Evolutionary conservation across 2,888 invertebrate species (phyloP).

Genomic region (Acrobasis repandana): DNA sequence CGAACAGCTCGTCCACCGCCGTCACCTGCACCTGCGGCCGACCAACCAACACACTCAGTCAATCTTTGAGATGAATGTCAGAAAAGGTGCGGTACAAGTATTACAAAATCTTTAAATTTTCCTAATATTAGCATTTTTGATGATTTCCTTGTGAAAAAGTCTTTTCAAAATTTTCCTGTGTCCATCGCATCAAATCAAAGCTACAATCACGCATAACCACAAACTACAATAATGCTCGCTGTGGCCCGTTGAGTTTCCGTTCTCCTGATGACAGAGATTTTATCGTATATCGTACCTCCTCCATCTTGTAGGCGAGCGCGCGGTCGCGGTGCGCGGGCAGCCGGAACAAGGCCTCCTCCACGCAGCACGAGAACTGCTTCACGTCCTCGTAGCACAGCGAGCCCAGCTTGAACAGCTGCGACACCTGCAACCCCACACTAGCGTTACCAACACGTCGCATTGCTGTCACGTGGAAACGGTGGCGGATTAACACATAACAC

Average conservation of each 20-base stretch:
- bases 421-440: background rate
- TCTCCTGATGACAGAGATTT: background rate
- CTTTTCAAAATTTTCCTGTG: no score
- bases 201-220: no score
- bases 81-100: no score
- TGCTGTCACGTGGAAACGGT: background rate
- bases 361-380: slow-evolving; percentile 93
- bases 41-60: background rate
- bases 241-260: no score
- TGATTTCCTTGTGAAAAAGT: no score
- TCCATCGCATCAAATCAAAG: no score
- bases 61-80: no score
- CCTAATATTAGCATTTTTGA: no score
- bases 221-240: no score
- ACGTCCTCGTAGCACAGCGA: slow-evolving; percentile 94
- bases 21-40: slow-evolving; percentile 90
- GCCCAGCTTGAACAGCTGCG: slow-evolving; percentile 96
- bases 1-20: slow-evolving; percentile 95
- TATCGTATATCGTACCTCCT: slow-evolving; percentile 82
- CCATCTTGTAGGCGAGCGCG: slow-evolving; percentile 96
- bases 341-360: slow-evolving; percentile 96
- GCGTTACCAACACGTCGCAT: background rate
- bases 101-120: no score
- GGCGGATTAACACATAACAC: no score
- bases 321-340: slow-evolving; percentile 93